These are phyloP conservation scores for Acanthosepion esculentum DNA, from an alignment of 2,888 invertebrate genomes.

Conservation along the genomic window DNA sequence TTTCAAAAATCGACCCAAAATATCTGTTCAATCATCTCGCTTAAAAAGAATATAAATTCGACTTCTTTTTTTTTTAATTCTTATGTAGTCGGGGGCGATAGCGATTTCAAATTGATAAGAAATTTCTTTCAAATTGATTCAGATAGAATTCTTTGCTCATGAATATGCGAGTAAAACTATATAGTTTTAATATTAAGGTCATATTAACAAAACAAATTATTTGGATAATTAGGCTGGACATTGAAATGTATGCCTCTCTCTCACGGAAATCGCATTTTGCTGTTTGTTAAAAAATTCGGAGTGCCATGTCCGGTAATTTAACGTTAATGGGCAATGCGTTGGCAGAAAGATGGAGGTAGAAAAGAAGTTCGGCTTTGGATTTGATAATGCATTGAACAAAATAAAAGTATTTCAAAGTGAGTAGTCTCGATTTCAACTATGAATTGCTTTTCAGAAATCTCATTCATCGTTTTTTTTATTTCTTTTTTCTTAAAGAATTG, in stretches of 20 bases:
- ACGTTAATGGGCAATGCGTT: neutral
- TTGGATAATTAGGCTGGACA: neutral
- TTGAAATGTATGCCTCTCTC: neutral
- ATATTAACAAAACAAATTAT: neutral
- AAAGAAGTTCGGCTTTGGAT: neutral
- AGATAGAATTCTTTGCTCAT: neutral
- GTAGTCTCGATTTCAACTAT: neutral
- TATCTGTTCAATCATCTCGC: neutral
- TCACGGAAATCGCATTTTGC: neutral
- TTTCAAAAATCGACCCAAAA: neutral
- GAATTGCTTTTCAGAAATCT: neutral
- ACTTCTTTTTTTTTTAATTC: neutral
- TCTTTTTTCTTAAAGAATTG: neutral
- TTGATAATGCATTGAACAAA: neutral
- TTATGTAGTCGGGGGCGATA: neutral
- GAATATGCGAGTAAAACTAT: neutral
- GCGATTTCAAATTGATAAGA: neutral
- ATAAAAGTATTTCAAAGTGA: neutral
- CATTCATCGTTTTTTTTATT: neutral
- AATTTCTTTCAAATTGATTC: neutral
- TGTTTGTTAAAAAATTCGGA: neutral
- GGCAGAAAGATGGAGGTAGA: neutral
- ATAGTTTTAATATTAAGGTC: neutral
- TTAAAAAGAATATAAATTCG: neutral
- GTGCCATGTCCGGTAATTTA: conserved; percentile 33